phyloP scores from a whole-genome alignment of 2,888 invertebrate species.

The Steinernema hermaphroditum region DNA sequence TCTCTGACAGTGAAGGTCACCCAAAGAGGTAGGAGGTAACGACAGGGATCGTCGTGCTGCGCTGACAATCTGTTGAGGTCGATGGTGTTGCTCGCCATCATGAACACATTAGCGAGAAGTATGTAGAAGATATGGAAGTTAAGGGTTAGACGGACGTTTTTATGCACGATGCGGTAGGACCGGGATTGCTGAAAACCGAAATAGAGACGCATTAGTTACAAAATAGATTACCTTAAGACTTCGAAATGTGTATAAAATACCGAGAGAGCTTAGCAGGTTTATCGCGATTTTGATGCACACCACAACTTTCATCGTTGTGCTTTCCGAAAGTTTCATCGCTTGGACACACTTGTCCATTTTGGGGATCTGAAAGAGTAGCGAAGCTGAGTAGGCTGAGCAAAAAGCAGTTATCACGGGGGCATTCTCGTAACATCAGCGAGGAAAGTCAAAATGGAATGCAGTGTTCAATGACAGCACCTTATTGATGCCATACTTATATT shows the following conservation, averaged over 20 bases:
- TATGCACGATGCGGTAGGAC: not conserved
- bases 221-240: not conserved
- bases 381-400: too few species aligned
- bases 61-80: not conserved
- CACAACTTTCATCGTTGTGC: not conserved
- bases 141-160: not conserved
- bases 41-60: not conserved
- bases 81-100: not conserved
- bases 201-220: too few species aligned
- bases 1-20: conserved; percentile 3
- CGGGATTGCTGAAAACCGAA: conserved; percentile 9
- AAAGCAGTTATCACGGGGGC: too few species aligned
- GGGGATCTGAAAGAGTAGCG: too few species aligned
- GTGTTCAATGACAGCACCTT: too few species aligned
- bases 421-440: too few species aligned
- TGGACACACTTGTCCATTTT: not conserved
- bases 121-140: conserved; percentile 17
- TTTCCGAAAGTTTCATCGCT: not conserved
- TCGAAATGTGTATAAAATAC: not conserved
- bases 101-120: not conserved
- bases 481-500: too few species aligned
- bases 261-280: not conserved
- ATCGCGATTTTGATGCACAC: not conserved
- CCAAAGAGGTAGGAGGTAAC: not conserved
- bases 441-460: too few species aligned